phyloP scores from a whole-genome alignment of 2,113 vertebrate species.

The Willisornis vidua region DNA sequence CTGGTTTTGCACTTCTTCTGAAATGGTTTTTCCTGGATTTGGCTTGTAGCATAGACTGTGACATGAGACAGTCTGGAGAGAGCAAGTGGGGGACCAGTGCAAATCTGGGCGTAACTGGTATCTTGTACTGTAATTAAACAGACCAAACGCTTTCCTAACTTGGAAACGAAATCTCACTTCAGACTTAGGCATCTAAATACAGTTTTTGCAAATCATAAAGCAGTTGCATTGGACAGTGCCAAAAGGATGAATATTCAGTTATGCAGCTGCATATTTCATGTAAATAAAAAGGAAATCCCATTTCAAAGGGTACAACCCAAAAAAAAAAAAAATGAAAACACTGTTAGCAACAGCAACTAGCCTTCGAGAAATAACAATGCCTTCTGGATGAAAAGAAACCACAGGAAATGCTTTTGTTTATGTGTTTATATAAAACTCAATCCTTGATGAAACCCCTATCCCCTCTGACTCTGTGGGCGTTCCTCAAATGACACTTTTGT shows the following conservation, averaged over 20 bases:
- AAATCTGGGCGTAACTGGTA: fast-evolving
- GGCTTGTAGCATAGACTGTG: neutral
- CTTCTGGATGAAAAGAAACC: neutral
- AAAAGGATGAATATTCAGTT: neutral
- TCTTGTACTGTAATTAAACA: neutral
- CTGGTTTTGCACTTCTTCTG: neutral
- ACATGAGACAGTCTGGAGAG: neutral
- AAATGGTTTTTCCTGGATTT: neutral
- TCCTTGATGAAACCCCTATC: neutral
- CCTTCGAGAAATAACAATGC: neutral
- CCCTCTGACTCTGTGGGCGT: neutral
- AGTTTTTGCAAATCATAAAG: neutral
- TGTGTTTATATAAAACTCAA: neutral
- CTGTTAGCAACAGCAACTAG: neutral
- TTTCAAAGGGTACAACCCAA: neutral
- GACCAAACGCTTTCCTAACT: neutral
- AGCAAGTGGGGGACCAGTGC: neutral
- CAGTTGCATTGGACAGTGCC: neutral
- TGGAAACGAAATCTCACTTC: neutral
- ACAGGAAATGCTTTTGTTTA: neutral
- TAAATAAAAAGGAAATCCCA: neutral
- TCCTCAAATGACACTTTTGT: neutral
- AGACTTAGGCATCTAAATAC: neutral
- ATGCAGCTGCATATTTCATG: neutral
- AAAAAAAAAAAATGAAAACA: neutral